phyloP scores from a whole-genome alignment of 30 jellyfish, hydroid and myxozoan genomes.

The Turritopsis rubra region DNA sequence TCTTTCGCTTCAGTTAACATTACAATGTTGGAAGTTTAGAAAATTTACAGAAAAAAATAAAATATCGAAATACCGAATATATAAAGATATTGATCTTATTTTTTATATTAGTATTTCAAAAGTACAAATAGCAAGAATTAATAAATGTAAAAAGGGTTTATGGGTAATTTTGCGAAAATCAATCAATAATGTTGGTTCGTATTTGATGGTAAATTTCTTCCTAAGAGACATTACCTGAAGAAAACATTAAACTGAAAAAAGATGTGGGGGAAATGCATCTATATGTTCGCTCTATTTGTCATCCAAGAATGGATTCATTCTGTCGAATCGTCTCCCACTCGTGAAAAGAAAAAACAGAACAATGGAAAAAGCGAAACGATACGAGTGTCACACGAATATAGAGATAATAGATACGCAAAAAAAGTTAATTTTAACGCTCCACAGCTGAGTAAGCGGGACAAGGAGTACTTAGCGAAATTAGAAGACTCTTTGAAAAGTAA shows the following conservation, averaged over 20 bases:
- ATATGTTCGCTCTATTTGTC: neutral
- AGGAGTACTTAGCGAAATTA: conserved; percentile 59
- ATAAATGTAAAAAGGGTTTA: too few species aligned
- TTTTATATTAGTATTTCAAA: too few species aligned
- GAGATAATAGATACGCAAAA: conserved; percentile 22
- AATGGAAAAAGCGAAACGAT: neutral
- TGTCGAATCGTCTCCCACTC: conserved; percentile 6
- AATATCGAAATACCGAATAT: neutral
- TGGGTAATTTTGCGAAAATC: too few species aligned
- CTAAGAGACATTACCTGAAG: neutral
- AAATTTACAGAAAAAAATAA: neutral
- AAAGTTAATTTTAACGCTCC: conserved; percentile 73
- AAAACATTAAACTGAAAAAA: neutral
- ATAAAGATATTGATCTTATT: neutral
- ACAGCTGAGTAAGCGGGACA: conserved; percentile 68
- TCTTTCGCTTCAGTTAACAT: neutral
- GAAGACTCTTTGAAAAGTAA: conserved; percentile 90
- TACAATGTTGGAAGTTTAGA: neutral
- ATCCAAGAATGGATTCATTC: neutral
- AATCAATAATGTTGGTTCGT: neutral
- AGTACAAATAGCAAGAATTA: too few species aligned
- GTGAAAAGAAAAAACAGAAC: conserved; percentile 2
- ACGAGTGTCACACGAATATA: conserved; percentile 32
- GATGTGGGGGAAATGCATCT: neutral
- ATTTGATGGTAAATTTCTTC: neutral